Conservation (phyloP, 1,140 invertebrate species). For the Drosophila gunungcola region DNA sequence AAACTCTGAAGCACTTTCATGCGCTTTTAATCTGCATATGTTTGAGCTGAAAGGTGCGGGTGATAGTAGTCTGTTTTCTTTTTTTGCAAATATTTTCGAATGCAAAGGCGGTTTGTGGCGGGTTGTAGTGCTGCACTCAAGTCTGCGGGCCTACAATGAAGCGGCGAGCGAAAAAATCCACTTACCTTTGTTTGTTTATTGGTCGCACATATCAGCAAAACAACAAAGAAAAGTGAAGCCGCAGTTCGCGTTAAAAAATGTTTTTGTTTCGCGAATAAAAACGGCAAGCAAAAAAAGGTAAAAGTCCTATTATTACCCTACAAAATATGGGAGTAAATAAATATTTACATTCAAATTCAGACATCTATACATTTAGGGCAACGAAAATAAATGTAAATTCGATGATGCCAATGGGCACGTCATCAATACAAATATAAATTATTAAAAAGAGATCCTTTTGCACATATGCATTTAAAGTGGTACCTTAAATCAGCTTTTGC, state of each 20-base stretch:
- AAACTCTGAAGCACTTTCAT: conserved; percentile 55
- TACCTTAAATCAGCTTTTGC: conserved; percentile 3
- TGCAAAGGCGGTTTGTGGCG: conserved; percentile 17
- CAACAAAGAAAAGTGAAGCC: conserved; percentile 29
- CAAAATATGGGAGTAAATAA: background rate
- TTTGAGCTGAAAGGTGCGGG: conserved; percentile 5
- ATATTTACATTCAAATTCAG: too few species aligned
- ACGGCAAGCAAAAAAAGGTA: background rate
- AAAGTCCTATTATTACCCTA: background rate
- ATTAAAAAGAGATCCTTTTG: background rate
- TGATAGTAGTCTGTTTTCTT: conserved; percentile 11
- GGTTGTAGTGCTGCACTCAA: conserved; percentile 11
- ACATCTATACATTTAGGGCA: background rate
- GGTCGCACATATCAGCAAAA: conserved; percentile 31
- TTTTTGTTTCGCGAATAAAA: conserved; percentile 22
- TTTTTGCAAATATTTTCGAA: conserved; percentile 27
- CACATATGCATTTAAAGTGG: background rate
- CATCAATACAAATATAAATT: background rate
- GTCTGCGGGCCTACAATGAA: background rate
- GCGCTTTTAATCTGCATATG: conserved; percentile 29
- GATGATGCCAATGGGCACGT: too few species aligned
- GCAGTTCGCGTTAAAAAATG: conserved; percentile 37
- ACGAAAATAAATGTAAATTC: background rate
- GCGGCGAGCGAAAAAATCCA: conserved; percentile 9
- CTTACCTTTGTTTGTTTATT: conserved; percentile 41